phyloP scores from a whole-genome alignment of 1,140 invertebrate genomes.

The Eufriesea mexicana region DNA sequence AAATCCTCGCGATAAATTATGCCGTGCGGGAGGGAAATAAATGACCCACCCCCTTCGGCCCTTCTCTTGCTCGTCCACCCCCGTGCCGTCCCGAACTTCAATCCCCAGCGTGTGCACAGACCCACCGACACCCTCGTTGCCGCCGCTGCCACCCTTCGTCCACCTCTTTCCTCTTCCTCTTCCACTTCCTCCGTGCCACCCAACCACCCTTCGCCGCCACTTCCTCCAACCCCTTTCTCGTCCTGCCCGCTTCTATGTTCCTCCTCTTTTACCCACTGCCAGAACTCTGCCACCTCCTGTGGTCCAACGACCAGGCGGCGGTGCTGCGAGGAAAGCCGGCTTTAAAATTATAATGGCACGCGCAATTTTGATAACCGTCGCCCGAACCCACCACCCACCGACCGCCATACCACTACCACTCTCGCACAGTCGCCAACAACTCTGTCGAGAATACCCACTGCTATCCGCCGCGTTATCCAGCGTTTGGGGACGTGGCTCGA shows the following conservation, averaged over 20 bases:
- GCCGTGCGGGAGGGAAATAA: conserved; percentile 81
- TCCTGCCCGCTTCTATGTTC: conserved; percentile 43
- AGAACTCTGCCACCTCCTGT: conserved; percentile 66
- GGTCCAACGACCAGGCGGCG: conserved; percentile 71
- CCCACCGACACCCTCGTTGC: conserved; percentile 68
- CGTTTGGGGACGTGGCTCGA: background rate
- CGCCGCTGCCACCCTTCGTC: conserved; percentile 54
- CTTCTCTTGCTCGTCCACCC: conserved; percentile 67
- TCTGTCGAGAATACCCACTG: conserved; percentile 20
- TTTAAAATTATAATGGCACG: conserved; percentile 83
- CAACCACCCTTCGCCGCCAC: conserved; percentile 58
- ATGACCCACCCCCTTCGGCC: conserved; percentile 80
- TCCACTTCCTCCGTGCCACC: conserved; percentile 61
- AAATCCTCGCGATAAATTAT: conserved; percentile 83
- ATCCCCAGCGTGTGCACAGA: conserved; percentile 72
- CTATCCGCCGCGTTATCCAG: background rate
- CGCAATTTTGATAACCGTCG: conserved; percentile 82
- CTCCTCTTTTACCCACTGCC: conserved; percentile 43
- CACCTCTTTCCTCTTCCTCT: conserved; percentile 70
- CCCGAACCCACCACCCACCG: conserved; percentile 69
- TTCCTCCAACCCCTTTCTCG: conserved; percentile 39
- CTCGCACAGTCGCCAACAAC: conserved; percentile 17
- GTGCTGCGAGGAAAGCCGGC: conserved; percentile 80
- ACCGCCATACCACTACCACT: conserved; percentile 37
- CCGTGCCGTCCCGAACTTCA: conserved; percentile 68